These are phyloP conservation scores for Centrocercus urophasianus DNA, from an alignment of 2,113 vertebrate species.

Conservation along the genomic window DNA sequence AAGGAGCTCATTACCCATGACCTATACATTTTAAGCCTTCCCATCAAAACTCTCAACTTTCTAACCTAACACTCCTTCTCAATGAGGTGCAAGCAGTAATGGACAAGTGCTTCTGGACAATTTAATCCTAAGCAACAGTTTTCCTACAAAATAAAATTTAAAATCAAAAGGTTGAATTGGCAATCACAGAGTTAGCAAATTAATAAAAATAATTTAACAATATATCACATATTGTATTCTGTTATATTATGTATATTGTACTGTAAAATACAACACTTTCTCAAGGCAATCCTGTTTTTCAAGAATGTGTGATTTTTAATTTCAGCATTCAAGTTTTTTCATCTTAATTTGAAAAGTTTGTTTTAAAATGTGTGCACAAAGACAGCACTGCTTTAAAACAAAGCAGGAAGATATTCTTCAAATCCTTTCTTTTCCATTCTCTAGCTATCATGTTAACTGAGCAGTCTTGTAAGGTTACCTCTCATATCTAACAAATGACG, in stretches of 20 bases:
- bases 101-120: background rate
- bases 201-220: background rate
- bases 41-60: background rate
- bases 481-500: background rate
- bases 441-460: background rate
- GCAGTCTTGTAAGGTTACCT: background rate
- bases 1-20: background rate
- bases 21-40: background rate
- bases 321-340: background rate
- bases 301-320: background rate
- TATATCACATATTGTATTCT: too few relatives aligned
- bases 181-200: background rate
- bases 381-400: background rate
- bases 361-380: background rate
- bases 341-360: background rate
- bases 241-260: background rate
- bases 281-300: background rate
- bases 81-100: background rate
- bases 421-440: background rate
- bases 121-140: background rate
- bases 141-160: background rate
- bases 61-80: background rate
- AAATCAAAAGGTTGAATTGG: background rate
- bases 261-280: background rate
- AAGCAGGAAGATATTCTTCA: background rate